Base-by-base conservation (phyloP, 2,888 invertebrate genomes). In the Lepidocyrtoides sp. region DNA sequence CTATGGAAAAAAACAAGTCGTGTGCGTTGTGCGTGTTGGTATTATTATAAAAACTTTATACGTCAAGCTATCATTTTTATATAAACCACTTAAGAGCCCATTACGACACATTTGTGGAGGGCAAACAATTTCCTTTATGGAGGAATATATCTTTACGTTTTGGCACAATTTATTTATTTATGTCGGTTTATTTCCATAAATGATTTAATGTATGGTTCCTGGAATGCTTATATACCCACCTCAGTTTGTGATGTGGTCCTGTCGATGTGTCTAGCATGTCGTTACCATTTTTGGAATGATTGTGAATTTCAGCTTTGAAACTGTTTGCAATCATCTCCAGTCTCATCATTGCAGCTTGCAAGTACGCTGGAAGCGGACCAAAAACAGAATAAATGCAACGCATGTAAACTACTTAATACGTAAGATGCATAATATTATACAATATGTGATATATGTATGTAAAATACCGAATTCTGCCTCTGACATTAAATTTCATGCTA, bases 331-430 rank as follows among this genome's bases (percentile, higher is more conserved):
- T 94, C 79, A 94, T 92, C 91, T 94, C 93, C 63, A 94, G 91
- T 63, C 94, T 82, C 94, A 94, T 94, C 89, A 94, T 93, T 63
- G 94, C 93, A 51, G 94, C 94, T 93, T 94, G 94, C 12, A 94
- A 87, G 79, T 93, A 93, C 5, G 93, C 93, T 94, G 89, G 36
- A 83, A 83, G 44, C 0, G 57, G 60, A 81, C 17, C 36, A 66
- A 75, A 60, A 77, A n/a, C 26, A 12, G 51, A 48, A 29, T 63
- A 83, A 81, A 77, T 12, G 12, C 4, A 12, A 41, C 29, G 57
- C n/a, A 57, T 57, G 57, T 54, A 17, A 20, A 75, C 20, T 75
- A 14, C 17, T 77, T 29, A n/a, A 32, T 26, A 41, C 8, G 41
- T 7, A 17, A 69, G 20, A 20, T 69, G 20, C 17, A n/a, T 10